These are phyloP conservation scores for Caradrina clavipalpis DNA, from an alignment of 2,888 invertebrate species.

Conservation along the genomic window DNA sequence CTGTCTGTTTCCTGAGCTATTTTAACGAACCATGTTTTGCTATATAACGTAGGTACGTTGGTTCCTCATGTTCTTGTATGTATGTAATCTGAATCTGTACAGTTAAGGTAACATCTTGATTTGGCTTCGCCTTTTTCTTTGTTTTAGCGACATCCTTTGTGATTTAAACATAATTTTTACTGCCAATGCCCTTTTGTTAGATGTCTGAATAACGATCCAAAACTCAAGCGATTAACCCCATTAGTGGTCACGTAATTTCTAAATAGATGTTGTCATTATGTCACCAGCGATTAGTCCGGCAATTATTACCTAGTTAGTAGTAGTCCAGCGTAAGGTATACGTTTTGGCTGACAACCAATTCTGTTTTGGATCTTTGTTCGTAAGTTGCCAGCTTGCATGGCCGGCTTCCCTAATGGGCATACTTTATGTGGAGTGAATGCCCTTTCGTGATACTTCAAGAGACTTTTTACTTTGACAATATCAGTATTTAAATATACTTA, in stretches of 20 bases:
- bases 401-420: conserved; percentile 37
- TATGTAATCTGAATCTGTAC: conserved; percentile 1
- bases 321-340: conserved; percentile 3
- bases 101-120: conserved; percentile 1
- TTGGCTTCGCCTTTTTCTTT: not conserved
- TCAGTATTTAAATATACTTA: not conserved
- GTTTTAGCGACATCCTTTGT: too few species aligned
- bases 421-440: conserved; percentile 51
- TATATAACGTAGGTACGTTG: too few species aligned
- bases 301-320: not conserved
- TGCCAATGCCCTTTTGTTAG: conserved; percentile 21
- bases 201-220: not conserved
- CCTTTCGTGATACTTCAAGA: conserved; percentile 38
- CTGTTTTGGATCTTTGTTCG: conserved; percentile 34
- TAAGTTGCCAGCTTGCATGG: conserved; percentile 40
- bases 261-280: conserved; percentile 45
- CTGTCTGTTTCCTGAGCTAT: conserved; percentile 18
- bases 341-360: conserved; percentile 50
- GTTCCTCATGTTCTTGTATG: conserved; percentile 8
- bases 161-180: conserved; percentile 1
- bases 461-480: conserved; percentile 1
- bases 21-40: conserved; percentile 13
- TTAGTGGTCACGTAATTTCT: conserved; percentile 7
- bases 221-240: conserved; percentile 16
- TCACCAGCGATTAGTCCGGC: conserved; percentile 22